Conservation (phyloP, 2,797 vertebrate genomes). For the Gadopsis marmoratus region DNA sequence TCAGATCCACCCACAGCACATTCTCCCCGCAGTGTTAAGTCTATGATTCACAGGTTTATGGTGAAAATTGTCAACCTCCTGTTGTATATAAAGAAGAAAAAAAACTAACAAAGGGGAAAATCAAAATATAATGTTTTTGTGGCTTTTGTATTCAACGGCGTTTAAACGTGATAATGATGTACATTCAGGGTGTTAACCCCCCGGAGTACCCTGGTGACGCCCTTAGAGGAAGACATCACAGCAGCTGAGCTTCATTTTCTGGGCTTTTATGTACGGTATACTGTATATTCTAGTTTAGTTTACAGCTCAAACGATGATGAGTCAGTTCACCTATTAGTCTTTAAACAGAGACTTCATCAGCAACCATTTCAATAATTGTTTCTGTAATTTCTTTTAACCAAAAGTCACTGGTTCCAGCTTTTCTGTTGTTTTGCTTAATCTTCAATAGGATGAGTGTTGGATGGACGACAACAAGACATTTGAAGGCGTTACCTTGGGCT, state of each 20-base stretch:
- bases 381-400: background rate
- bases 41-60: background rate
- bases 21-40: background rate
- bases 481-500: background rate
- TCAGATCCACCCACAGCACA: background rate
- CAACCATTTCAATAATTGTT: background rate
- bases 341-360: no score
- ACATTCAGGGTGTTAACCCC: background rate
- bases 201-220: background rate
- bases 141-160: background rate
- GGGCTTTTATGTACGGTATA: no score
- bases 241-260: background rate
- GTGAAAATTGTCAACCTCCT: background rate
- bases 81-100: background rate
- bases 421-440: background rate
- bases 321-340: background rate
- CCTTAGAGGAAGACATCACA: background rate
- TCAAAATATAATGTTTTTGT: background rate
- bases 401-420: background rate
- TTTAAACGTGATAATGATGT: conserved; percentile 17
- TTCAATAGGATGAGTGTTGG: background rate
- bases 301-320: no score
- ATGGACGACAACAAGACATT: background rate
- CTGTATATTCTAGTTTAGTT: background rate
- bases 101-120: background rate